Percentiles rank a stretch among this genome's conserved stretches.
Conservation (phyloP, 2,113 vertebrate species). For the Microtus richardsoni region DNA sequence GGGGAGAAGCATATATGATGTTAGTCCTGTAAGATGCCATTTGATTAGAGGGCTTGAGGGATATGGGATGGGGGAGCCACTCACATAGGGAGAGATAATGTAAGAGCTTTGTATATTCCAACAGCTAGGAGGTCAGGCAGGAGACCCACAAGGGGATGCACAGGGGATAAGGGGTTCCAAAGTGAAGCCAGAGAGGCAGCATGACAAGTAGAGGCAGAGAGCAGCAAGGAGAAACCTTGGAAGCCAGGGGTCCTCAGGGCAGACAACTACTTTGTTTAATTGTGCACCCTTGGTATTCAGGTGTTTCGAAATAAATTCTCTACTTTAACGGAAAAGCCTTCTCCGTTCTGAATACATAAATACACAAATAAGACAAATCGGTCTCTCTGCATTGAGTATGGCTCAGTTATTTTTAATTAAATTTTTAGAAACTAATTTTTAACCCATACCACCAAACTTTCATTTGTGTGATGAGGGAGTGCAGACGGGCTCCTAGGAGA, state of each 20-base stretch:
- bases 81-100: background rate
- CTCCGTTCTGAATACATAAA: constrained; percentile 69
- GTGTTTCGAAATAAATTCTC: constrained; percentile 64
- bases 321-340: constrained; percentile 46
- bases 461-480: constrained; percentile 82
- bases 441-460: constrained; percentile 80
- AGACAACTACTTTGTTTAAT: constrained; percentile 16
- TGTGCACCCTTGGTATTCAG: constrained; percentile 30
- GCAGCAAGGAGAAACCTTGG: background rate
- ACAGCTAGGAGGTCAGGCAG: background rate
- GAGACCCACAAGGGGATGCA: background rate
- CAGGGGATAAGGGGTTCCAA: background rate
- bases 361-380: constrained; percentile 49
- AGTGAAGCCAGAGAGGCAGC: background rate
- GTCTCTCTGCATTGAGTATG: constrained; percentile 67
- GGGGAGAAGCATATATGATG: background rate
- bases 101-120: background rate
- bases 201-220: background rate
- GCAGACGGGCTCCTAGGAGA: constrained; percentile 78
- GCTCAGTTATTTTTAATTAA: constrained; percentile 79
- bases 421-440: constrained; percentile 85
- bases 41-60: constrained; percentile 3
- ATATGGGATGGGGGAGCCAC: background rate
- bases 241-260: background rate
- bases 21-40: background rate